Base-by-base conservation (phyloP, 2,888 invertebrate species). In the Drosophila prolongata region DNA sequence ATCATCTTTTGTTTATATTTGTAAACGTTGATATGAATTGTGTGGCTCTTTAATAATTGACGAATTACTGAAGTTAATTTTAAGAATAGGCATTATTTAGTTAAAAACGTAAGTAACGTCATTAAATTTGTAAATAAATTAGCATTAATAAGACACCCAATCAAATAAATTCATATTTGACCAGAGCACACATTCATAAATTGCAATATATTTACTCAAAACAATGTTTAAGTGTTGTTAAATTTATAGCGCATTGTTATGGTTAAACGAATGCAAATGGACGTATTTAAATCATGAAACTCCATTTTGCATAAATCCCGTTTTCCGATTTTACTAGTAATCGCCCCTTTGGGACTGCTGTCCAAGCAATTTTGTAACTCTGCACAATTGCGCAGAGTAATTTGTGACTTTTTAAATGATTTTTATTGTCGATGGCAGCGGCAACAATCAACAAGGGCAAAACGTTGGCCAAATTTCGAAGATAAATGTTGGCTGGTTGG, bases 381-480 rank as follows among this genome's bases (percentile, higher is more conserved):
- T 11, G 34, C 44, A 40, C 61, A 65, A 24, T 43, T 53, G 67
- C 71, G 50, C 55, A 56, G 66, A 75, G 73, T 79, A 83, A 85
- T 85, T 88, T 88, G 88, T 85, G 83, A 73, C 80, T 73, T 86
- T 88, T 85, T 86, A 88, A 88, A 88, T 77, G 87, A 69, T 80
- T 80, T 85, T 88, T 88, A 86, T 77, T 77, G 88, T 61, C 87
- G 65, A 75, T 76, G 76, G 57, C 68, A 70, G 44, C 64, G 75
- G 65, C 75, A 61, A 68, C 75, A 72, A 70, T 52, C 64, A 59
- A 61, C 52, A 30, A 35, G 27, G 24, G 35, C 43, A 34, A 13
- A 44, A 19, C 19, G 60, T 42, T 64, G 70, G 53, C 68, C 73
- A 69, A 76, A 69, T 62, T 59, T 74, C 67, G 78, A 80, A 86